Conservation (phyloP, 2,113 vertebrate species). For the Myotis brandtii region DNA sequence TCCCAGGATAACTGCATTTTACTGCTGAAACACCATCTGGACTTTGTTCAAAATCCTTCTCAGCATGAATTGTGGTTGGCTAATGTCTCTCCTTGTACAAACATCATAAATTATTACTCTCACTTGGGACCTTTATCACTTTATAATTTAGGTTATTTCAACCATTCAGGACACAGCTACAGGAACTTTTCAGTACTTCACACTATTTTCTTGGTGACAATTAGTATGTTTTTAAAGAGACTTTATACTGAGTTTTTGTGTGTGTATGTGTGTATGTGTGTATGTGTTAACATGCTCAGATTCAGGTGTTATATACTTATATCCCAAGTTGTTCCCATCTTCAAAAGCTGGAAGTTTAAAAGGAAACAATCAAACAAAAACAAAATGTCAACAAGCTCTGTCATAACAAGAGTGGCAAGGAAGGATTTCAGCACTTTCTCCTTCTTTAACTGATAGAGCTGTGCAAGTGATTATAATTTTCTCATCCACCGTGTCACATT, state of each 20-base stretch:
- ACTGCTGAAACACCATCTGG: conserved; percentile 64
- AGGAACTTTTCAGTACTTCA: conserved; percentile 46
- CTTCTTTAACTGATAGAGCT: background rate
- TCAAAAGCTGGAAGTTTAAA: background rate
- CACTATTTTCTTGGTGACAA: conserved; percentile 5
- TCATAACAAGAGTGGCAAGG: background rate
- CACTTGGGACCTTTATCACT: conserved; percentile 42
- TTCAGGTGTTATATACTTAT: background rate
- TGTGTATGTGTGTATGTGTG: background rate
- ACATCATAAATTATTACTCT: conserved; percentile 71
- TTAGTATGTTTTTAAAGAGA: conserved; percentile 54
- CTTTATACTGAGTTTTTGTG: background rate
- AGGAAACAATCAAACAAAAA: background rate
- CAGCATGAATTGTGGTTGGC: conserved; percentile 43
- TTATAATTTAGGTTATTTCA: conserved; percentile 71
- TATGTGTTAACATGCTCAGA: background rate
- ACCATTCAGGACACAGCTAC: conserved; percentile 25
- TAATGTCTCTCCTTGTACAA: conserved; percentile 62
- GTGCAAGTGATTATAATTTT: conserved; percentile 33
- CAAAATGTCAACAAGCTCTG: background rate
- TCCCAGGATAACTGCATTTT: conserved; percentile 55
- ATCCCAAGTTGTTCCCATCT: background rate
- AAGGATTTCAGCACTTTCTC: background rate
- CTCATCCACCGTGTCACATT: background rate
- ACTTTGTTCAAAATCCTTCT: conserved; percentile 71